phyloP scores from a whole-genome alignment of 2,797 vertebrate genomes.

The Hoplostethus atlanticus region DNA sequence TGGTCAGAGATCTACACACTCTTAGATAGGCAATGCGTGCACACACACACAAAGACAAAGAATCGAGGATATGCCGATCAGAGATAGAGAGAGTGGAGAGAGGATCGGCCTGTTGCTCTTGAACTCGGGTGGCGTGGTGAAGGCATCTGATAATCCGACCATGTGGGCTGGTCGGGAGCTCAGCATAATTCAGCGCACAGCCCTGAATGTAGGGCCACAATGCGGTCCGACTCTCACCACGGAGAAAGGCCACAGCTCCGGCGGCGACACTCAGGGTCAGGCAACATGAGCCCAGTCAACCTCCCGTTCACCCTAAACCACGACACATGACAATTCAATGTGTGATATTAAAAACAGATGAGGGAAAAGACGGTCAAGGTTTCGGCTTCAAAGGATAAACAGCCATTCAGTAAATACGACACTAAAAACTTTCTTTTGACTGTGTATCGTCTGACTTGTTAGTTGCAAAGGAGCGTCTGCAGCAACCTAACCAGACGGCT shows the following conservation, averaged over 20 bases:
- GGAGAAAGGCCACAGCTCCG: neutral
- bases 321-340: too few species aligned
- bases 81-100: constrained; percentile 9
- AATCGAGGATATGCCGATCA: constrained; percentile 15
- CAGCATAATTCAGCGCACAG: neutral
- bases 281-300: too few species aligned
- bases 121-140: constrained; percentile 28
- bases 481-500: neutral
- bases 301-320: too few species aligned
- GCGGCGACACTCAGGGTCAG: neutral
- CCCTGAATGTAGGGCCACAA: neutral
- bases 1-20: neutral
- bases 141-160: constrained; percentile 46
- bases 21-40: neutral
- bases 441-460: neutral
- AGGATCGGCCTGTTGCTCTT: constrained; percentile 25
- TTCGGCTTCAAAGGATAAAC: too few species aligned
- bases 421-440: too few species aligned
- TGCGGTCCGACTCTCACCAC: constrained; percentile 1
- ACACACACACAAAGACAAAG: constrained; percentile 29
- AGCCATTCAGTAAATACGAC: too few species aligned
- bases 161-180: constrained; percentile 29
- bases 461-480: neutral
- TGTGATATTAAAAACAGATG: too few species aligned
- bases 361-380: too few species aligned